A percentile compares a stretch with the other conserved stretches of the same genome.
Conservation (phyloP, 2,797 vertebrate species). For the Graptemys geographica region DNA sequence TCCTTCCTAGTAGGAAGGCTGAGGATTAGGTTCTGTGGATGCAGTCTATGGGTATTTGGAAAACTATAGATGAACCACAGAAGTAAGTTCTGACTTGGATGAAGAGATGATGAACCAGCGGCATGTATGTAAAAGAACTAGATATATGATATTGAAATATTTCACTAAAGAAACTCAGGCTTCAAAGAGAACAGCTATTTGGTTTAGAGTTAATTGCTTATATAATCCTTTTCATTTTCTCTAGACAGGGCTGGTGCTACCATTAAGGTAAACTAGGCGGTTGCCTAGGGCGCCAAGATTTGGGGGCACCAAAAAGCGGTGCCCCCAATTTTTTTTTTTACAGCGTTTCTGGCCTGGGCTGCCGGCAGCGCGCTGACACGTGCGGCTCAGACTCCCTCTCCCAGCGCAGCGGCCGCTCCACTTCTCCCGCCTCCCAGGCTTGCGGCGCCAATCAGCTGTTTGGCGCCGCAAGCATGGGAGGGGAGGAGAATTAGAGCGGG, state of each 20-base stretch:
- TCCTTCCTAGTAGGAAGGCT: neutral
- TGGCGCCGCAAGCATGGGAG: too few species aligned
- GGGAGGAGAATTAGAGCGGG: too few species aligned
- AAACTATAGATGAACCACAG: neutral
- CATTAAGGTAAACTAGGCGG: too few species aligned
- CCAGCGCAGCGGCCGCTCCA: too few species aligned
- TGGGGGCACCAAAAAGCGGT: too few species aligned
- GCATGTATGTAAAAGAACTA: neutral
- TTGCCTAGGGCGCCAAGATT: too few species aligned
- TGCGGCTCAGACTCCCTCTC: too few species aligned
- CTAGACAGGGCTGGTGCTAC: neutral
- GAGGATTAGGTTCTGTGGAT: neutral
- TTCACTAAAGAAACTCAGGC: neutral
- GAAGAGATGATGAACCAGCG: neutral
- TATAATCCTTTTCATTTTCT: conserved; percentile 6
- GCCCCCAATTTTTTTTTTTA: too few species aligned
- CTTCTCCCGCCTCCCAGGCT: too few species aligned
- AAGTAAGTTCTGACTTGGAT: neutral
- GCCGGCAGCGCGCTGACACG: too few species aligned
- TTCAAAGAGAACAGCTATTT: conserved; percentile 36
- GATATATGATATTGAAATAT: rapidly evolving
- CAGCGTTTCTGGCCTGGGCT: too few species aligned
- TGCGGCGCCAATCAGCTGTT: too few species aligned
- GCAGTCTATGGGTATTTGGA: neutral
- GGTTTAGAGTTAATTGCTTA: conserved; percentile 21